Conservation (phyloP, 2,797 vertebrate species). For the Siniperca obscura region DNA sequence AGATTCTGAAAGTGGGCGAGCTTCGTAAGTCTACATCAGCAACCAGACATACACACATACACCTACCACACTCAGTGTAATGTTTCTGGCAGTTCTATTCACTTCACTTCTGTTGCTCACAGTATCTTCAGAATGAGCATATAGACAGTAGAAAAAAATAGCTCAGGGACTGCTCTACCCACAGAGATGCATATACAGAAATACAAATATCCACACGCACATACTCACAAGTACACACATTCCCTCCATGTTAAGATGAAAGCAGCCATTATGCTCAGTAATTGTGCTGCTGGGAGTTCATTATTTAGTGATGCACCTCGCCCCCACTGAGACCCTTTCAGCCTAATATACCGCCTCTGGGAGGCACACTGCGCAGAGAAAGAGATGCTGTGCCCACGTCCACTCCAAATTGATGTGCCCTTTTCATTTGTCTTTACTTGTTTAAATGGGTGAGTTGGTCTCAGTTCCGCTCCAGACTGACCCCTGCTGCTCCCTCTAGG, state of each 20-base stretch:
- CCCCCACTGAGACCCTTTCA: constrained; percentile 59
- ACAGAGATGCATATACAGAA: constrained; percentile 9
- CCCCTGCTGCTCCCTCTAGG: constrained; percentile 69
- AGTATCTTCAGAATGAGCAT: constrained; percentile 15
- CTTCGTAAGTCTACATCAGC: constrained; percentile 91
- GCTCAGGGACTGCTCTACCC: constrained; percentile 8
- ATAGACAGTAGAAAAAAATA: background rate
- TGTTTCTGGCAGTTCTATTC: background rate
- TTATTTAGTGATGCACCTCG: constrained; percentile 74
- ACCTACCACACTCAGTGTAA: background rate
- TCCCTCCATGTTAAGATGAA: constrained; percentile 54
- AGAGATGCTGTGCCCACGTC: constrained; percentile 59
- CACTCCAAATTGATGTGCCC: constrained; percentile 73
- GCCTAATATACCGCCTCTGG: constrained; percentile 51
- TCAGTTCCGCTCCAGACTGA: constrained; percentile 63
- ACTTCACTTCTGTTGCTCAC: background rate
- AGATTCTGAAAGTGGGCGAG: constrained; percentile 98
- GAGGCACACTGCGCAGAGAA: constrained; percentile 51
- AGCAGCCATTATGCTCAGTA: constrained; percentile 71
- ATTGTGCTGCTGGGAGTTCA: constrained; percentile 71
- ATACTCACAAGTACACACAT: constrained; percentile 15
- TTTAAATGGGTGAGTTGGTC: constrained; percentile 65
- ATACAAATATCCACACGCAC: constrained; percentile 18
- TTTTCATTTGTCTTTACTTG: constrained; percentile 75
- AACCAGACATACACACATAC: constrained; percentile 11